Conservation (phyloP, 2,113 vertebrate species). For the Aldabrachelys gigantea region DNA sequence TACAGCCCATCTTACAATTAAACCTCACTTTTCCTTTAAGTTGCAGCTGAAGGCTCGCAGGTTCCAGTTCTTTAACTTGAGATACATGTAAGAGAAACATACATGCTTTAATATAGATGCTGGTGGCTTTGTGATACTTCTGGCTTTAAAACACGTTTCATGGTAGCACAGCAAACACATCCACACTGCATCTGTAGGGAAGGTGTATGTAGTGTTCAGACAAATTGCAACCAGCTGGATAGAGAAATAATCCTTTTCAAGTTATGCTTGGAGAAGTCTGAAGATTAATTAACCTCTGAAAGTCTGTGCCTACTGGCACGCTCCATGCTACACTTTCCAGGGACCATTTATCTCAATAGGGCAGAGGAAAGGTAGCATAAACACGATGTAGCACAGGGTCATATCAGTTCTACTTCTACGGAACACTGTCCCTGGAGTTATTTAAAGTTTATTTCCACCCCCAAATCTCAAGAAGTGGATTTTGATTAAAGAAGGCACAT, state of each 20-base stretch:
- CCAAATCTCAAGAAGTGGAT: conserved; percentile 19
- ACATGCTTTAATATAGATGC: conserved; percentile 7
- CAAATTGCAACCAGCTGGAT: conserved; percentile 6
- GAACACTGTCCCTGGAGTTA: conserved; percentile 3
- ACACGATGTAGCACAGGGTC: neutral
- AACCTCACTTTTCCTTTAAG: neutral
- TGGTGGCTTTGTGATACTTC: neutral
- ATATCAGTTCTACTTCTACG: conserved; percentile 12
- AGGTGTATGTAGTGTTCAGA: neutral
- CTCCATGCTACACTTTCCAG: neutral
- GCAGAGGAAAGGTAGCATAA: conserved; percentile 9
- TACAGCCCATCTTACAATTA: conserved; percentile 3
- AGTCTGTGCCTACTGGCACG: conserved; percentile 47
- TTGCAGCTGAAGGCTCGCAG: neutral
- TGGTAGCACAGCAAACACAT: conserved; percentile 7
- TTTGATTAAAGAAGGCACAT: conserved; percentile 49
- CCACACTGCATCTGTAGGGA: neutral
- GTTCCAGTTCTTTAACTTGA: neutral
- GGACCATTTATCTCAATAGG: conserved; percentile 46
- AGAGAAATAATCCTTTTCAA: conserved; percentile 53
- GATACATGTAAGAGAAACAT: neutral
- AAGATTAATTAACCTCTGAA: conserved; percentile 68
- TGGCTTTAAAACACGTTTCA: neutral
- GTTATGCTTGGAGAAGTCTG: conserved; percentile 37
- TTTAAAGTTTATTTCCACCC: conserved; percentile 58